phyloP scores from a whole-genome alignment of 2,888 invertebrate species.

The Polylopha cassiicola region DNA sequence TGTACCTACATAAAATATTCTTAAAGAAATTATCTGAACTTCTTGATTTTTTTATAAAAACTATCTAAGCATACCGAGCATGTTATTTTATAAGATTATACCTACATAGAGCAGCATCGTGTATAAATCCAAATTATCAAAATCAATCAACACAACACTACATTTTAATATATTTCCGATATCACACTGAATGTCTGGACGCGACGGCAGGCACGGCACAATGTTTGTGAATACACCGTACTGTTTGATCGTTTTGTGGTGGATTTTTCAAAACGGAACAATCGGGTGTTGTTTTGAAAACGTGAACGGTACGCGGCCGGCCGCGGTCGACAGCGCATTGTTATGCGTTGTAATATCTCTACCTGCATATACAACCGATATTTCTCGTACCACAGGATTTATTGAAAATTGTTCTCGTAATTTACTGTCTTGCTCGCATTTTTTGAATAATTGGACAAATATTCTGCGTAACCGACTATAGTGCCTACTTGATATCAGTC shows the following conservation, averaged over 20 bases:
- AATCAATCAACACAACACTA: conserved; percentile 47
- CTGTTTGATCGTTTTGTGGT: conserved; percentile 69
- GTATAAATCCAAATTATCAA: conserved; percentile 35
- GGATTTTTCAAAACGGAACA: conserved; percentile 67
- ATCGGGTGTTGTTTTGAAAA: conserved; percentile 72
- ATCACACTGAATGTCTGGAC: conserved; percentile 36
- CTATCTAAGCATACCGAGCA: neutral
- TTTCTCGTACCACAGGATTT: conserved; percentile 60
- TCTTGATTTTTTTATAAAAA: too few species aligned
- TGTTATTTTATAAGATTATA: conserved; percentile 33
- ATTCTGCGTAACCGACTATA: too few species aligned
- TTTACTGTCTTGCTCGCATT: too few species aligned
- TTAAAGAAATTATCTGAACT: too few species aligned
- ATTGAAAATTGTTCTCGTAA: conserved; percentile 2
- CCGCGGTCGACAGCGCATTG: conserved; percentile 53
- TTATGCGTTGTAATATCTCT: conserved; percentile 52
- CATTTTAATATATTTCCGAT: conserved; percentile 50
- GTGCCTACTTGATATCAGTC: too few species aligned
- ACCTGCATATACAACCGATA: conserved; percentile 27
- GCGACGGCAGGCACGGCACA: conserved; percentile 39
- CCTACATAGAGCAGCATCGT: conserved; percentile 52
- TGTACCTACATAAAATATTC: too few species aligned
- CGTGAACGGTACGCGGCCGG: conserved; percentile 50
- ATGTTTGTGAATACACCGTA: conserved; percentile 63
- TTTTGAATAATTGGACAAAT: too few species aligned